Conservation (phyloP, 2,888 invertebrate species). For the Heliconius ismenius region DNA sequence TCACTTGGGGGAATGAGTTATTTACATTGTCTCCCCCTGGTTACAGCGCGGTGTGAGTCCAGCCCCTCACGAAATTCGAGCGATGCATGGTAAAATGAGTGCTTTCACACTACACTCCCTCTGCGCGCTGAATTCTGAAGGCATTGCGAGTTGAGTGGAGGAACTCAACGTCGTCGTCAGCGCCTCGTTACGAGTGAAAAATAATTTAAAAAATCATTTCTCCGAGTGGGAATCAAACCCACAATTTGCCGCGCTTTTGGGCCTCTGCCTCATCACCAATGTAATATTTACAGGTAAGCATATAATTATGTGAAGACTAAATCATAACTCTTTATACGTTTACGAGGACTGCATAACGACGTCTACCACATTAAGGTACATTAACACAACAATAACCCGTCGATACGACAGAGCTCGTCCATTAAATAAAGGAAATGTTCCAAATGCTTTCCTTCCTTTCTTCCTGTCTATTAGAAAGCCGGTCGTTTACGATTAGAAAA, state of each 20-base stretch:
- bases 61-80: not conserved
- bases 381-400: slow-evolving; percentile 29
- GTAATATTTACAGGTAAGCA: no score
- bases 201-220: no score
- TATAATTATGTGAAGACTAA: not conserved
- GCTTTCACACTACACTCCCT: not conserved
- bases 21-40: no score
- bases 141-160: no score
- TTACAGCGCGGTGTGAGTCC: not conserved
- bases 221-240: no score
- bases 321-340: not conserved
- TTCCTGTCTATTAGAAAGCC: slow-evolving; percentile 25
- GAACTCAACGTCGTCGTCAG: no score
- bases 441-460: slow-evolving; percentile 53
- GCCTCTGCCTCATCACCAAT: no score
- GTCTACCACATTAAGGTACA: slow-evolving; percentile 25
- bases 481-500: slow-evolving; percentile 4
- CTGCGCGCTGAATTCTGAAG: not conserved
- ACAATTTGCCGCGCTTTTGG: no score
- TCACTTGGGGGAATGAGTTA: no score
- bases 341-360: not conserved
- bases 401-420: slow-evolving; percentile 46
- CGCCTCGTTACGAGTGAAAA: no score
- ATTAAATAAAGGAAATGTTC: slow-evolving; percentile 55
- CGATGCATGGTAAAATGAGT: not conserved